Evolutionary conservation across 2,797 vertebrate genomes (phyloP), one percentile per base, ranked within the genome.

Genomic region (Pachyuromys duprasi): DNA sequence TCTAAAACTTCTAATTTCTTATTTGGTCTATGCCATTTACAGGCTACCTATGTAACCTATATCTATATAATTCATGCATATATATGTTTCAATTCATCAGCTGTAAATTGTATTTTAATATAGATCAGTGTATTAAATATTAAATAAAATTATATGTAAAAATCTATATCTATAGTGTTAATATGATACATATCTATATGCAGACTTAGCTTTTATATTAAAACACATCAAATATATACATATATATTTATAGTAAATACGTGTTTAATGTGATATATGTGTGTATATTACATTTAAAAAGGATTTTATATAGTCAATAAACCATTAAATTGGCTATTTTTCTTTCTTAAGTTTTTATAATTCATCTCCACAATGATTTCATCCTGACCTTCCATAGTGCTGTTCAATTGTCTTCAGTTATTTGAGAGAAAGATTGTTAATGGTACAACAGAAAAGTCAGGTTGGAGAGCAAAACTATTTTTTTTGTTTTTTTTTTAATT

Each of bases 31-130:
- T 93, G 7, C 42, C 14, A 81, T 22, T 94, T 88, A 79, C 53
- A 86, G 67, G 12, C 22, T 55, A 83, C 12, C 31, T 42, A 75
- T 55, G 15, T 15, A 75, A 31, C 82, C 33, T 90, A 91, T 81
- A 57, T 63, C 75, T 84, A 89, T 67, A 55, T 65, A 53, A 80
- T 15, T 57, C 14, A 57, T 57, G n/a, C n/a, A 57, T 57, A 57
- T 89, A 8, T 39, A 90, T 55, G 39, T n/a, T 78, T 89, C 5
- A 90, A 42, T 81, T 87, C n/a, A 92, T 96, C 79, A 89, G 81
- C 42, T 93, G 33, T 92, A 96, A 88, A 82, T 33, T 93, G 20
- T 83, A 70, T 53, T 28, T 91, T 11, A 94, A 11, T 12, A 63
- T 31, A 83, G 53, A 70, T 83, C 39, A 36, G 69, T 84, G 20